Conservation (phyloP, 2,888 invertebrate species). For the Aradus depressus region DNA sequence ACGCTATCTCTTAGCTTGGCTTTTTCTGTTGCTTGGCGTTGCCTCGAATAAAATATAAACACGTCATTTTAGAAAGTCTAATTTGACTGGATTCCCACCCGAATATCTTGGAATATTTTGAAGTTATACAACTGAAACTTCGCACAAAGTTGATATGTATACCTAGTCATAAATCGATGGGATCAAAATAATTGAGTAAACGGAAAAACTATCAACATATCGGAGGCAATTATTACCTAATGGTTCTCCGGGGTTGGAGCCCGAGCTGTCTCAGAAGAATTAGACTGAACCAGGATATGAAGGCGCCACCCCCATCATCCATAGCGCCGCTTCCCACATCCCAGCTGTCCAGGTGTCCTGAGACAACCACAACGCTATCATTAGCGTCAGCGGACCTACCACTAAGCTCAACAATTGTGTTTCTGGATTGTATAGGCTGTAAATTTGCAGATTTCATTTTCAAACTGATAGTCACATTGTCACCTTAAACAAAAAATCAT, state of each 20-base stretch:
- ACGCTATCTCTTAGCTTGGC: too few relatives aligned
- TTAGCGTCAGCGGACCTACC: conserved; percentile 46
- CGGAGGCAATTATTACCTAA: conserved; percentile 40
- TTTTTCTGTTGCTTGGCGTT: too few relatives aligned
- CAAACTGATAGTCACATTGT: conserved; percentile 44
- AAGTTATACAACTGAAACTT: too few relatives aligned
- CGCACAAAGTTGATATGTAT: too few relatives aligned
- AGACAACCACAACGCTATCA: conserved; percentile 55
- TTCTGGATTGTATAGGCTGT: conserved; percentile 51
- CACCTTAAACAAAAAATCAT: conserved; percentile 37
- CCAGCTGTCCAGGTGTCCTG: conserved; percentile 80
- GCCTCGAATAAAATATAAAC: too few relatives aligned
- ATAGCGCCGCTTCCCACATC: conserved; percentile 78
- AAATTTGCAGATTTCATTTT: conserved; percentile 52
- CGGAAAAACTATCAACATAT: too few relatives aligned
- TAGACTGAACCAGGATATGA: conserved; percentile 65
- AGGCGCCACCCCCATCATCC: conserved; percentile 75
- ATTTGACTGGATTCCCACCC: too few relatives aligned
- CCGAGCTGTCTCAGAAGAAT: conserved; percentile 53
- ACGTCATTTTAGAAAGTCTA: too few relatives aligned
- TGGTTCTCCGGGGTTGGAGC: conserved; percentile 55
- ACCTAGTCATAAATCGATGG: too few relatives aligned
- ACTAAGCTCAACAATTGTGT: conserved; percentile 57
- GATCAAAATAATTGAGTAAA: too few relatives aligned
- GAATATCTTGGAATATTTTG: too few relatives aligned